These are phyloP conservation scores for Callyntrura guangdongensis DNA, from an alignment of 2,888 invertebrate species.

Conservation along the genomic window DNA sequence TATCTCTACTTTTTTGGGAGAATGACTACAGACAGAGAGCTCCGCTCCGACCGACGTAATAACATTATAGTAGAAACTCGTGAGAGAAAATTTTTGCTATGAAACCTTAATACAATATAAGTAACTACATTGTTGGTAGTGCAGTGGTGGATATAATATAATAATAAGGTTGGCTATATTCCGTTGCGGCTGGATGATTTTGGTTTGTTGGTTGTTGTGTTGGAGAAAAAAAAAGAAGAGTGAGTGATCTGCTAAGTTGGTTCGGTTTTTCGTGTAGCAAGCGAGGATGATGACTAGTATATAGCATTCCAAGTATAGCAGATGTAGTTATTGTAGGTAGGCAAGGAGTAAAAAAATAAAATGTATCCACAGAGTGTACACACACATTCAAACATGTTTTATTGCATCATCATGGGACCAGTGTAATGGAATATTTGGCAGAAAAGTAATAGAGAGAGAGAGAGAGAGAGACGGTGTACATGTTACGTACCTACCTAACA, in stretches of 20 bases:
- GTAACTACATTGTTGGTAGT: not conserved
- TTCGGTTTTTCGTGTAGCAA: constrained; percentile 17
- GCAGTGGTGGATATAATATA: not conserved
- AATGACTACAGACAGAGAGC: not conserved
- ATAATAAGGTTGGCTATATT: constrained; percentile 36
- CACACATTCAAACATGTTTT: not conserved
- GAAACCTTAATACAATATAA: not conserved
- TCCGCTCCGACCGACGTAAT: not conserved
- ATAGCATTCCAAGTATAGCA: not conserved
- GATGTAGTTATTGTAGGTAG: not conserved
- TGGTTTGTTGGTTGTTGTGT: constrained; percentile 43
- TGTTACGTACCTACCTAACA: not conserved
- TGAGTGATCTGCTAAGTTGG: constrained; percentile 53
- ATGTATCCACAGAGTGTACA: not conserved
- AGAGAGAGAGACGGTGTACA: not conserved
- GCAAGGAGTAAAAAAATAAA: not conserved
- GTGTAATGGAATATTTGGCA: constrained; percentile 70
- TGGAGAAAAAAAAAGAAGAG: constrained; percentile 45
- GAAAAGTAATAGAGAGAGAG: not conserved
- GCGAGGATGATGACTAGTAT: not conserved
- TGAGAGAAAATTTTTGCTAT: constrained; percentile 57
- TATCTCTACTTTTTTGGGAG: not conserved
- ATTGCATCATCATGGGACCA: not conserved
- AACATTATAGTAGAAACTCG: constrained; percentile 10
- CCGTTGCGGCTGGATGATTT: constrained; percentile 76